Conservation (phyloP, 2,113 vertebrate genomes). For the Poeciliopsis occidentalis region DNA sequence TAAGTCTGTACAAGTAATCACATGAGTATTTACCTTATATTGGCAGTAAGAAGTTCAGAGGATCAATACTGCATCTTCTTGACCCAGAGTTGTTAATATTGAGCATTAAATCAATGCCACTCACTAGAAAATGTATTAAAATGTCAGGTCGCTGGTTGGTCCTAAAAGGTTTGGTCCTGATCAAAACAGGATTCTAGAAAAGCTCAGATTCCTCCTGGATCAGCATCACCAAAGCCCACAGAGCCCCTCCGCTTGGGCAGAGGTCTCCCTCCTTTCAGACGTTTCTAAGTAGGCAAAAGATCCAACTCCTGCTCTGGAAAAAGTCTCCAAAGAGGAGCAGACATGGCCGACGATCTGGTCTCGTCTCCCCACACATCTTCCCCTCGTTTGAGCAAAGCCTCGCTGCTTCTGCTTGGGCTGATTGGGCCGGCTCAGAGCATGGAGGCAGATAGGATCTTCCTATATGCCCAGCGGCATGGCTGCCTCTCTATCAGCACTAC, state of each 20-base stretch:
- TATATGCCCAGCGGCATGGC: slow-evolving; percentile 77
- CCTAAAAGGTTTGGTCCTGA: neutral
- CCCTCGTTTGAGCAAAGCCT: slow-evolving; percentile 48
- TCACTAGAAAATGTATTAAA: slow-evolving; percentile 12
- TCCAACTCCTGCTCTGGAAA: slow-evolving; percentile 57
- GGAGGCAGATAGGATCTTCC: slow-evolving; percentile 80
- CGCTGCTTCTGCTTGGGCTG: slow-evolving; percentile 53
- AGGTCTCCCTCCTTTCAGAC: slow-evolving; percentile 34
- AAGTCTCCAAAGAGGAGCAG: slow-evolving; percentile 41
- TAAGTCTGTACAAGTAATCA: neutral
- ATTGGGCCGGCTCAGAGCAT: slow-evolving; percentile 62
- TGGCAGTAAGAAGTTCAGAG: slow-evolving; percentile 7
- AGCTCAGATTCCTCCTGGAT: slow-evolving; percentile 14
- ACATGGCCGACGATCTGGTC: slow-evolving; percentile 47
- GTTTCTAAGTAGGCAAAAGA: slow-evolving; percentile 26
- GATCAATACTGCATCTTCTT: slow-evolving; percentile 44
- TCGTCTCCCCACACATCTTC: slow-evolving; percentile 49
- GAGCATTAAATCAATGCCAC: slow-evolving; percentile 15
- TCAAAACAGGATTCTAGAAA: slow-evolving; percentile 8
- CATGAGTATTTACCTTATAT: neutral
- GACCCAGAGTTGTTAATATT: slow-evolving; percentile 37
- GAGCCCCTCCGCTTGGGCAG: slow-evolving; percentile 16
- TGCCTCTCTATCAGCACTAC: slow-evolving; percentile 73
- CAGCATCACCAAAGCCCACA: slow-evolving; percentile 7
- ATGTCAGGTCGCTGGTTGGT: neutral